These are phyloP conservation scores for Meta bourneti DNA, from an alignment of 2,888 invertebrate species.

Conservation along the genomic window DNA sequence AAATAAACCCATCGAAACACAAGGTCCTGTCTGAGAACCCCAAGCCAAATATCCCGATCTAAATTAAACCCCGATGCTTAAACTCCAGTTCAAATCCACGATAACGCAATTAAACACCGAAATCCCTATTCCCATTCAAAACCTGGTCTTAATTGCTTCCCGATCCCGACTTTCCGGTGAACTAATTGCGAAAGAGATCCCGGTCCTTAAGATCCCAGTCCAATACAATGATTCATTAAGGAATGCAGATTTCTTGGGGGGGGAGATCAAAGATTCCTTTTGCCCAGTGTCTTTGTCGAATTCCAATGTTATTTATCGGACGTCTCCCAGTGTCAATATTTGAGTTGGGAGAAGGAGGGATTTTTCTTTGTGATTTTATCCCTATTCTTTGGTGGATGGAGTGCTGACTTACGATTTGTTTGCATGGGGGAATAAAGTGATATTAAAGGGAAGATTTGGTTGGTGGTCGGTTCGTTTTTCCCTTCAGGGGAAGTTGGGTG, in stretches of 20 bases:
- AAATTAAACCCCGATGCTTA: neutral
- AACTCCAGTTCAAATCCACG: neutral
- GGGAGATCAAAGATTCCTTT: conserved; percentile 20
- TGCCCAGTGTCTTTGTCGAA: conserved; percentile 6
- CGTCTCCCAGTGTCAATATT: conserved; percentile 30
- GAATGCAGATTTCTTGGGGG: conserved; percentile 29
- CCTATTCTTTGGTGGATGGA: neutral
- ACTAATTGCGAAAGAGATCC: conserved; percentile 16
- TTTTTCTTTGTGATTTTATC: neutral
- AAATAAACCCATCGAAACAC: neutral
- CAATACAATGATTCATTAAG: conserved; percentile 43
- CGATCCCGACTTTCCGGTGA: neutral
- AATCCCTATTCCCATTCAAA: conserved; percentile 14
- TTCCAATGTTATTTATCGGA: conserved; percentile 5
- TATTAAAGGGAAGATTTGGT: neutral
- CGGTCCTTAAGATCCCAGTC: neutral
- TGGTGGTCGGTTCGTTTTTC: neutral
- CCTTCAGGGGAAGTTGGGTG: too few relatives aligned
- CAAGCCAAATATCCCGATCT: neutral
- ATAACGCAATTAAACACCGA: conserved; percentile 40
- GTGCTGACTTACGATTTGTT: neutral
- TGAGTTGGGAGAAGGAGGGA: conserved; percentile 1
- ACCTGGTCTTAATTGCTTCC: conserved; percentile 37
- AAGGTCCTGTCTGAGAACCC: neutral
- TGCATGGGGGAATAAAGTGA: neutral